Evolutionary conservation across 2,113 vertebrate species (phyloP), one percentile per base, ranked within the genome.

Genomic region (Cathartes aura): DNA sequence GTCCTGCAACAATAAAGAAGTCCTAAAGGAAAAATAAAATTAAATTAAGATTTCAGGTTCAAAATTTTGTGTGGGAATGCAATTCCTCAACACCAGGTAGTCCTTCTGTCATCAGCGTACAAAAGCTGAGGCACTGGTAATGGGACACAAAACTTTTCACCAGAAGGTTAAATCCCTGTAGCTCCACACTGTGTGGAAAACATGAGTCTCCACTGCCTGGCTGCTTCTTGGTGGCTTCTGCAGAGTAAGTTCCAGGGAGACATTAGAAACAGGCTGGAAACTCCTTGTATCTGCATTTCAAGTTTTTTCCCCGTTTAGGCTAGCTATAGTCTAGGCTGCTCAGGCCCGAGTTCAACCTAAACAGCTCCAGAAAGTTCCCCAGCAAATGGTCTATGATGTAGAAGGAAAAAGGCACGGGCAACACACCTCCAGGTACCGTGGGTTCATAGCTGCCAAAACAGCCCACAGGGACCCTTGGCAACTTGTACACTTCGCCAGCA

Each of bases 341-440:
- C 63, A 75, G 27, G 80, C 21, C 36, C 5, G 7, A 47, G 43
- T 32, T 63, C 64, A 90, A 4, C 16, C 20, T 27, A 12, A 78
- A 72, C 21, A 93, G 62, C 18, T 62, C 52, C 27, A 66, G 34
- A 67, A 85, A 40, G 43, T 45, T 71, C 18, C 63, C 43, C 48
- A 66, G n/a, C 5, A 60, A 52, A 36, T 17, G n/a, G 23, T 11
- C 48, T 56, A 45, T 4, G 3, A 53, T 3, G 15, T 11, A 74
- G 42, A 64, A 86, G 36, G 34, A 70, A 74, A 60, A 70, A 21
- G 26, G n/a, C 27, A 29, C 1, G 23, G 17, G 16, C 38, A 72
- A 53, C 1, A 0, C 62, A 38, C 8, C 20, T 36, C 48, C 22
- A 6, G 1, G 13, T 15, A 12, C 50, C 0, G 2, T 13, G 21